Evolutionary conservation across 2,888 invertebrate species (phyloP), one percentile per base, ranked within the genome.

Genomic region (Tuta absoluta): DNA sequence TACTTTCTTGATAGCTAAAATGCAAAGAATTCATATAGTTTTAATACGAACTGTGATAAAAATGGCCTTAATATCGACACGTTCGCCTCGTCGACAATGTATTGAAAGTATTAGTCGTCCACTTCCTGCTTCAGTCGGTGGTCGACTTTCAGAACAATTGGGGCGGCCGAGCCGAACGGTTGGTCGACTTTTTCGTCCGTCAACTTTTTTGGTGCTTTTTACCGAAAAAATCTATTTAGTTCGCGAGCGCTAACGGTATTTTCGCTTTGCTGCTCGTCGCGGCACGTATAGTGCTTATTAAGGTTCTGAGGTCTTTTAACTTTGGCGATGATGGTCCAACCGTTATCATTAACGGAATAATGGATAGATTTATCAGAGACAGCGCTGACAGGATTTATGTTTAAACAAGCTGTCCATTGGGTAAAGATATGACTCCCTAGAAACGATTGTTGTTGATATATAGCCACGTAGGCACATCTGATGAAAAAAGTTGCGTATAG

Each of bases 131-230:
- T 62, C 62, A 53, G 51, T 56, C 67, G 67, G 72, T 78, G 76
- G 75, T 74, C 79, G 78, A 70, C 69, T 70, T 71, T 78, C 76
- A 73, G 75, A 80, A 76, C 79, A 82, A 87, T 85, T 83, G 81
- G 88, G 82, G 75, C 90, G 77, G 89, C n/a, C n/a, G 41, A n/a
- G 41, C 41, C 14, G 41, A 41, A 41, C 90, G 89, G 89, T 90
- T 91, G 84, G 77, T 78, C 84, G 86, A 80, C 79, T 82, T 82
- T 82, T 81, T 79, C 79, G 79, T 64, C 84, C 71, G 82, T 78
- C 82, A 80, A 84, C 84, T 87, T 90, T 79, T 90, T 87, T 85
- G 82, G 84, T 80, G 81, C 79, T 87, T 91, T 91, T 91, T 89
- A 81, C 79, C 84, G 75, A 84, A 56, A 86, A 67, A 87, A 81